These are phyloP conservation scores for Dicyrtomina minuta DNA, from an alignment of 2,888 invertebrate species.

Conservation along the genomic window DNA sequence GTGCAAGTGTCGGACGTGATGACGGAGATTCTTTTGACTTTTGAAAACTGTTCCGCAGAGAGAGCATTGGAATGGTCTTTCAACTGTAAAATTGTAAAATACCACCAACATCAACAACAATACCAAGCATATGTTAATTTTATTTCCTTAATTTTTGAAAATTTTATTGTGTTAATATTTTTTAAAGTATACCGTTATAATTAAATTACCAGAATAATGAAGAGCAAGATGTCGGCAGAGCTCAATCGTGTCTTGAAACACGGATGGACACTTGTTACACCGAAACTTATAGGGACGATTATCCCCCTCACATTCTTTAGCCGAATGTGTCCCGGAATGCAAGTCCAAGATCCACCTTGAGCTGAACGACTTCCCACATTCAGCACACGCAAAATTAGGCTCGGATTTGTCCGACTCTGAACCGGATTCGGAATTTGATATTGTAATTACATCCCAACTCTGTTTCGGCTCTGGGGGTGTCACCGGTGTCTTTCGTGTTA, in stretches of 20 bases:
- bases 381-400: background rate
- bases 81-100: no score
- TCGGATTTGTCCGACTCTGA: no score
- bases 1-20: no score
- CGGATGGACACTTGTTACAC: background rate
- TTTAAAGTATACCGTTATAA: background rate
- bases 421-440: no score
- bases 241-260: background rate
- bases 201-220: background rate
- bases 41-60: constrained; percentile 71
- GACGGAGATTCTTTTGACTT: constrained; percentile 71
- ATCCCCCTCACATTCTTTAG: no score
- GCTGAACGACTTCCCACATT: background rate
- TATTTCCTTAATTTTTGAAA: constrained; percentile 44
- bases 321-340: constrained; percentile 58
- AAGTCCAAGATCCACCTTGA: background rate
- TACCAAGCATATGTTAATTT: background rate
- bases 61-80: constrained; percentile 70
- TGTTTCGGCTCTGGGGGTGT: no score
- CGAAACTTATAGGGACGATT: background rate
- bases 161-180: background rate
- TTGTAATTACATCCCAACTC: no score
- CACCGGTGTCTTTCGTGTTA: no score
- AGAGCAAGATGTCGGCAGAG: background rate
- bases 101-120: constrained; percentile 54